A percentile compares a stretch with the other conserved stretches of the same genome.
These are phyloP conservation scores for Tipula helvola DNA, from an alignment of 2,888 invertebrate species.

Conservation along the genomic window DNA sequence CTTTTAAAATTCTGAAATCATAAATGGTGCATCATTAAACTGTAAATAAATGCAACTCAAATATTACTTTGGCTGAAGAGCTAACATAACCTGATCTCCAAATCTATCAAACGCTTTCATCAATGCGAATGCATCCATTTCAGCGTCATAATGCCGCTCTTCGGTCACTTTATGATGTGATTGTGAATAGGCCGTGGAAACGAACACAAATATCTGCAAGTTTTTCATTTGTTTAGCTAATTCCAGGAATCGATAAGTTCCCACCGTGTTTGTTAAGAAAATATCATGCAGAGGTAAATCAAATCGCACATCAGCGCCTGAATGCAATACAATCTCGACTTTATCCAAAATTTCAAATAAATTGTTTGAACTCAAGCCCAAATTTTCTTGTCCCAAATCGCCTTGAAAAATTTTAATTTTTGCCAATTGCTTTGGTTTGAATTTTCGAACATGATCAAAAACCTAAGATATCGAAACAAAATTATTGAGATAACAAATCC, in stretches of 20 bases:
- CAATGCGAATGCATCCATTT: neutral
- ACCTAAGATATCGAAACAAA: neutral
- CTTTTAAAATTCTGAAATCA: too few species aligned
- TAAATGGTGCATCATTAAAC: too few species aligned
- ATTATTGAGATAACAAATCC: too few species aligned
- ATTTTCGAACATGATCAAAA: neutral
- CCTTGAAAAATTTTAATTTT: neutral
- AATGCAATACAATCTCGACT: neutral
- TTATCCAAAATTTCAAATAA: neutral
- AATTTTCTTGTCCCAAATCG: neutral
- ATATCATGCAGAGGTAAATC: neutral
- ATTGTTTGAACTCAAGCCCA: neutral
- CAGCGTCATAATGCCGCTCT: neutral
- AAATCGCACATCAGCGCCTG: neutral
- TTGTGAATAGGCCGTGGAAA: neutral
- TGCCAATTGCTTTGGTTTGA: neutral
- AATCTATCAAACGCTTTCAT: neutral
- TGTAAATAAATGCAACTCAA: too few species aligned
- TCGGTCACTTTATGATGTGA: neutral
- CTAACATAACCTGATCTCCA: too few species aligned
- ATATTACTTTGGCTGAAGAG: too few species aligned
- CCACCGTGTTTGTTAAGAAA: neutral
- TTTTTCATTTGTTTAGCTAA: neutral
- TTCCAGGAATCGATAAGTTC: neutral
- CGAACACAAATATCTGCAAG: neutral